phyloP scores from a whole-genome alignment of 2,797 vertebrate genomes.

The Myotis planiceps region DNA sequence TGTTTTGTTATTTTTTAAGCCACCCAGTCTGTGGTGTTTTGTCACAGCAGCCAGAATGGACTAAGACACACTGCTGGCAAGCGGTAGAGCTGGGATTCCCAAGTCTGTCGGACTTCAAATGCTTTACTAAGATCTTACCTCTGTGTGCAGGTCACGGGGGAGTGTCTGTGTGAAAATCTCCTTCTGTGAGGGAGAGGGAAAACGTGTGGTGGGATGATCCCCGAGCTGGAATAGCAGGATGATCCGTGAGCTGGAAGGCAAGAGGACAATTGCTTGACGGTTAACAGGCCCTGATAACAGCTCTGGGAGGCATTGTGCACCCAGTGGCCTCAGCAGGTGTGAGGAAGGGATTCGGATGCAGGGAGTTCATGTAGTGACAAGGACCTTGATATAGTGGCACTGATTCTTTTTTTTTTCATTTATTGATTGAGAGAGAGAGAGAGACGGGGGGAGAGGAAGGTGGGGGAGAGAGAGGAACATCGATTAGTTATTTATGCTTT shows the following conservation, averaged over 20 bases:
- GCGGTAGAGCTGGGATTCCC: not conserved
- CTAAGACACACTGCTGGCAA: not conserved
- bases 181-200: not conserved
- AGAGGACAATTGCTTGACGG: accelerated
- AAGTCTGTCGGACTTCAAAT: not conserved
- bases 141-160: not conserved
- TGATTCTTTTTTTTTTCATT: not conserved
- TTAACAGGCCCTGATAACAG: not conserved
- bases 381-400: not conserved
- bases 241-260: not conserved
- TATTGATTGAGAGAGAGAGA: too few relatives aligned
- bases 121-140: not conserved
- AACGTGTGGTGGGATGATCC: accelerated
- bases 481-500: not conserved
- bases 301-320: not conserved
- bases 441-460: not conserved
- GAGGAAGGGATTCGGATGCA: not conserved
- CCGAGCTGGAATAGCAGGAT: not conserved
- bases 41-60: not conserved
- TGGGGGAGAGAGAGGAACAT: not conserved
- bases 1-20: not conserved
- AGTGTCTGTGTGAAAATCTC: not conserved
- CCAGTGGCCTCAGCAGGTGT: accelerated
- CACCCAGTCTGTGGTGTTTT: not conserved
- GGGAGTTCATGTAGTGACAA: not conserved